Base-by-base conservation (phyloP, 2,113 vertebrate genomes). In the Excalfactoria chinensis region DNA sequence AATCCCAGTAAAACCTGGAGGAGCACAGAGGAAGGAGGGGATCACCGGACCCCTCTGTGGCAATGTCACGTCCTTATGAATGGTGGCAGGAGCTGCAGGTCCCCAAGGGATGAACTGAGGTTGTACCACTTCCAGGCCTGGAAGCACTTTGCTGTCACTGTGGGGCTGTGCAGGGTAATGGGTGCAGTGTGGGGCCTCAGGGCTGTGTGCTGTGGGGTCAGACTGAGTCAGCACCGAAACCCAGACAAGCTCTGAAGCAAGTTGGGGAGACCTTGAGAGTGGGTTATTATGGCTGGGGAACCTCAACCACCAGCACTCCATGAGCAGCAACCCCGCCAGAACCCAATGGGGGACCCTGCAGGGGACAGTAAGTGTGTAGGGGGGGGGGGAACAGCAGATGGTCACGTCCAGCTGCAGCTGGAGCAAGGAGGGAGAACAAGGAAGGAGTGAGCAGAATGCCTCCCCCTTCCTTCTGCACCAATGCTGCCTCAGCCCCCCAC, bases 1-100 rank as follows among this genome's bases (percentile, higher is more conserved):
- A 99, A 97, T 99, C 99, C 99, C 99, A 99, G 94, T 99, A 99
- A 97, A 99, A 99, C 98, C 99, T 99, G 89, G 6, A 18, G 87
- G 78, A 72, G 74, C 37, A 23, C 1, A 41, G 35, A 19, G 48
- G 11, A 13, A 18, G 26, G 8, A 13, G 20, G 26, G 8, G 7
- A 19, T 84, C 73, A 86, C 41, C 4, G 55, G 6, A 2, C 2
- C 28, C 16, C 9, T 44, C 53, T 40, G 22, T 13, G 23, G 44
- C 35, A 23, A 28, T 5, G 37, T 37, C 48, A 17, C 4, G 3
- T 40, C n/a, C 48, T 58, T 16, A 19, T 7, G 23, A 26, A 9
- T 10, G 59, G 35, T 28, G 59, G 25, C 37, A 40, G 37, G n/a
- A 81, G 14, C 13, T 0, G 1, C 18, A 40, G 6, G 26, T 16